A percentile compares a stretch with the other conserved stretches of the same genome.
These are phyloP conservation scores for Phoeniculus purpureus DNA, from an alignment of 2,797 vertebrate species.

Conservation along the genomic window DNA sequence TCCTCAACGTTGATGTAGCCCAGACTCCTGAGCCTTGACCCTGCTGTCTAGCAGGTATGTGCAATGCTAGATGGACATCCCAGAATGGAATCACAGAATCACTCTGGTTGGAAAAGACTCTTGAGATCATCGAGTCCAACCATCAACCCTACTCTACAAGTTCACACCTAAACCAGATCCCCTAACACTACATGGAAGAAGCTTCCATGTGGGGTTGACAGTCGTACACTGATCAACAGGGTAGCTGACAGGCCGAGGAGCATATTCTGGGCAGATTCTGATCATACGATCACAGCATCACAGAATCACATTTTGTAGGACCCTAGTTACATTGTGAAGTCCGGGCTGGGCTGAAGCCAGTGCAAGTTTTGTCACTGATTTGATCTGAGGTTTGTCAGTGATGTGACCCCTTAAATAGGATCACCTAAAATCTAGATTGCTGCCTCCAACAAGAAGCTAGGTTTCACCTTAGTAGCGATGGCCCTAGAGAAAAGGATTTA, in stretches of 20 bases:
- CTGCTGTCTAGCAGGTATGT: background rate
- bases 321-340: background rate
- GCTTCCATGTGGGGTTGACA: rapidly evolving
- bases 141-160: no score
- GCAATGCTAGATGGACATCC: background rate
- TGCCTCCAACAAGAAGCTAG: background rate
- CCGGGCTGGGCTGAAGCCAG: background rate
- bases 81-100: no score
- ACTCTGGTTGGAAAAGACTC: no score
- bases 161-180: no score
- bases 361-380: background rate
- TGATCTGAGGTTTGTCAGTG: no score
- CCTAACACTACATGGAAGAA: background rate
- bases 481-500: no score
- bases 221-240: rapidly evolving
- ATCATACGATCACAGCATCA: no score
- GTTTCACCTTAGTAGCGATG: no score
- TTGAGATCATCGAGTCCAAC: no score
- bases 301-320: background rate
- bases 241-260: background rate
- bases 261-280: background rate
- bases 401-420: rapidly evolving
- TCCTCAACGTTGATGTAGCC: background rate
- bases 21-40: background rate
- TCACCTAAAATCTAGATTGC: background rate